Conservation (phyloP, 2,888 invertebrate genomes). For the Agriopis marginaria region DNA sequence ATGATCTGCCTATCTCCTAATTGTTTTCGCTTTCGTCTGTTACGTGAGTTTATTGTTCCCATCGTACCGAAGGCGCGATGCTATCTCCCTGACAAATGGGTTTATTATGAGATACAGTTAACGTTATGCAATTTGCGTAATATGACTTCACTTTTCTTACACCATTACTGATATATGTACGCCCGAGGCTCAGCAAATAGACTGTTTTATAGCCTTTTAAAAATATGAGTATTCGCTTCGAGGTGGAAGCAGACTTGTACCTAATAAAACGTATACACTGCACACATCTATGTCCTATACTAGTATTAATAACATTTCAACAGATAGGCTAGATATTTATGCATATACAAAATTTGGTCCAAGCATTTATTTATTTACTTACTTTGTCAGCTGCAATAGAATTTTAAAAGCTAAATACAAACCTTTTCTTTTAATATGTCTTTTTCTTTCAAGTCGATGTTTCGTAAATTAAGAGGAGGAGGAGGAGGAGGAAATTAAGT, state of each 20-base stretch:
- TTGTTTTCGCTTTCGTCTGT: conserved; percentile 80
- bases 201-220: conserved; percentile 35
- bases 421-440: too few relatives aligned
- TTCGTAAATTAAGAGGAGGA: too few relatives aligned
- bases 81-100: conserved; percentile 77
- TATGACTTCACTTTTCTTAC: conserved; percentile 56
- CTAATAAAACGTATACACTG: background rate
- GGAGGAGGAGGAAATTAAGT: too few relatives aligned
- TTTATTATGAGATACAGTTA: conserved; percentile 71
- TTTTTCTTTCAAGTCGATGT: too few relatives aligned
- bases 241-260: conserved; percentile 25
- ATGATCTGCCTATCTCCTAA: conserved; percentile 72
- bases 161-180: conserved; percentile 49
- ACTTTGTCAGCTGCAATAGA: too few relatives aligned
- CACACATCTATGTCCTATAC: too few relatives aligned
- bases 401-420: too few relatives aligned
- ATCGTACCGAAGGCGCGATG: conserved; percentile 57
- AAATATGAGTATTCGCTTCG: conserved; percentile 34
- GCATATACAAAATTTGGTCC: too few relatives aligned
- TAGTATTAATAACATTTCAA: too few relatives aligned
- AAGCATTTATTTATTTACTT: too few relatives aligned
- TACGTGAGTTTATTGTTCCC: conserved; percentile 72
- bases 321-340: too few relatives aligned
- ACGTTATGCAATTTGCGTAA: conserved; percentile 71
- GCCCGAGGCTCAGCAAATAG: conserved; percentile 41